Percentiles rank a stretch among this genome's conserved stretches.
These are phyloP conservation scores for Stratiolaelaps scimitus DNA, from an alignment of 1,140 invertebrate genomes.

Conservation along the genomic window DNA sequence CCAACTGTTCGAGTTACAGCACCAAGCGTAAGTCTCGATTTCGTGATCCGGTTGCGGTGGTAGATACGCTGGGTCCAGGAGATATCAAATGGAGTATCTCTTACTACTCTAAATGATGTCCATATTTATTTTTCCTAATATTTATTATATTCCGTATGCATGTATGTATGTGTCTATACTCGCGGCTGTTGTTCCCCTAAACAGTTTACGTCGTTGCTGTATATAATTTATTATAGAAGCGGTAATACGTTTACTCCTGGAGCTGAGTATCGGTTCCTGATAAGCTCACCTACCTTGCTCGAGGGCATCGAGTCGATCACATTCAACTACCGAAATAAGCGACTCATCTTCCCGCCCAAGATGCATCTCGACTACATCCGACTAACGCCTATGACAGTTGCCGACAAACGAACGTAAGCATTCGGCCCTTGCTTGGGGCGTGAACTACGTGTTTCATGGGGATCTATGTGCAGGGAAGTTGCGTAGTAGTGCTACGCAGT, in stretches of 20 bases:
- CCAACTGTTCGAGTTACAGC: background rate
- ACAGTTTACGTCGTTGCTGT: too few relatives aligned
- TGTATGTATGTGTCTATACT: too few relatives aligned
- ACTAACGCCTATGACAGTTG: slow-evolving; percentile 2
- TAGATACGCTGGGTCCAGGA: background rate
- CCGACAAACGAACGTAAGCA: background rate
- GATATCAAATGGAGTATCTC: background rate
- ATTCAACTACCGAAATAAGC: background rate
- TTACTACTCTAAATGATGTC: background rate
- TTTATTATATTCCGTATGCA: too few relatives aligned
- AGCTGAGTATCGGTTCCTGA: slow-evolving; percentile 1
- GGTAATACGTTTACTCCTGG: background rate
- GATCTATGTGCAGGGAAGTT: too few relatives aligned
- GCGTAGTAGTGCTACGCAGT: too few relatives aligned
- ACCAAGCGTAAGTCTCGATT: background rate
- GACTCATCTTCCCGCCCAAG: background rate
- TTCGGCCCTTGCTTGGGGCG: background rate
- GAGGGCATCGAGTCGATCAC: background rate
- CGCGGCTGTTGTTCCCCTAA: too few relatives aligned
- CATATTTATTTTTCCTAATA: too few relatives aligned
- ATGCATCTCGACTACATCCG: background rate
- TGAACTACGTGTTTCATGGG: too few relatives aligned
- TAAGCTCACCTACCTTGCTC: background rate
- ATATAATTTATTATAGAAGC: background rate
- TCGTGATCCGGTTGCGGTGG: too few relatives aligned